These are phyloP conservation scores for Ctenopoma multispine DNA, from an alignment of 2,797 vertebrate genomes.

Conservation along the genomic window DNA sequence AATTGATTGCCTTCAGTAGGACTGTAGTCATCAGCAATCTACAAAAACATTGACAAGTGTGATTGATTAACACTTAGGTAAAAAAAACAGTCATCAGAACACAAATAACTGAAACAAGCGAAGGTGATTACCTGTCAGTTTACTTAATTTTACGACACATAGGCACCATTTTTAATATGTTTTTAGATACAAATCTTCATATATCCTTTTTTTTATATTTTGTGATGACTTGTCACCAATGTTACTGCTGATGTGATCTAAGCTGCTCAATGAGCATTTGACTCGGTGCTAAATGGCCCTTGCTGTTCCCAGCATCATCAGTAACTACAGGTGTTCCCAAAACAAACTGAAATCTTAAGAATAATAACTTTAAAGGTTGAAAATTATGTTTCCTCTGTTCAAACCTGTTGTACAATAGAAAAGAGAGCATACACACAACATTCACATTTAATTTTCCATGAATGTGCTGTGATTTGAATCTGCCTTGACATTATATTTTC, in stretches of 20 bases:
- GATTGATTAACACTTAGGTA: conserved; percentile 45
- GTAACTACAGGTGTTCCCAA: neutral
- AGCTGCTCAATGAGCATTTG: too few relatives aligned
- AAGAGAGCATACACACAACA: neutral
- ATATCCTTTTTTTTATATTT: neutral
- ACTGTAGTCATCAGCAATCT: conserved; percentile 59
- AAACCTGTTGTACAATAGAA: neutral
- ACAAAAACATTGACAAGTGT: conserved; percentile 42
- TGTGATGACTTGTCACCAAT: too few relatives aligned
- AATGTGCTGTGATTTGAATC: conserved; percentile 1
- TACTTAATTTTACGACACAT: neutral
- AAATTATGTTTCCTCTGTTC: neutral
- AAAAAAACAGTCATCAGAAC: conserved; percentile 38
- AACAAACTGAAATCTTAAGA: neutral
- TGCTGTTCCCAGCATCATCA: too few relatives aligned
- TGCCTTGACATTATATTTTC: conserved; percentile 9
- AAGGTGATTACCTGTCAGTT: conserved; percentile 18
- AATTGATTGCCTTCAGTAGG: conserved; percentile 55
- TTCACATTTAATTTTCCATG: neutral
- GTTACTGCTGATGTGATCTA: too few relatives aligned
- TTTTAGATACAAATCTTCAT: conserved; percentile 25
- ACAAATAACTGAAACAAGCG: conserved; percentile 29
- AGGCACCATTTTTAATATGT: conserved; percentile 15
- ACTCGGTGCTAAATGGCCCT: too few relatives aligned
- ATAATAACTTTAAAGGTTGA: neutral